Evolutionary conservation across 2,113 vertebrate genomes (phyloP).

Genomic region (Choloepus hoffmanni): DNA sequence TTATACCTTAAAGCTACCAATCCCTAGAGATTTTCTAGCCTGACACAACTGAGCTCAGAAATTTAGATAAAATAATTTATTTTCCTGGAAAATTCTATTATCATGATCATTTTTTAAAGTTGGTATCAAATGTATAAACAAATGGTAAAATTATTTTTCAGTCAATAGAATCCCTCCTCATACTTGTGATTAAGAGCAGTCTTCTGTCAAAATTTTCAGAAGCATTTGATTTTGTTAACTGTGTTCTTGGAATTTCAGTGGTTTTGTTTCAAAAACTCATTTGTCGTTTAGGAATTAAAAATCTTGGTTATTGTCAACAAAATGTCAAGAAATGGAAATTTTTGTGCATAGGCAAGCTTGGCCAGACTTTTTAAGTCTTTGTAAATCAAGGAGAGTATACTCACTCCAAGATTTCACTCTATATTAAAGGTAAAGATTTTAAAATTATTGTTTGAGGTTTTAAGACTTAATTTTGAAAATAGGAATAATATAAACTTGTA

Average conservation of each 20-base stretch:
- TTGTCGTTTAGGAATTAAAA: constrained; percentile 77
- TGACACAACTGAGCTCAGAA: neutral
- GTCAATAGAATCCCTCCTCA: neutral
- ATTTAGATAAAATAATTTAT: neutral
- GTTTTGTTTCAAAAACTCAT: constrained; percentile 72
- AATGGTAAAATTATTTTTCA: constrained; percentile 51
- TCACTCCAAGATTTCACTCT: neutral
- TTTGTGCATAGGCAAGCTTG: constrained; percentile 50
- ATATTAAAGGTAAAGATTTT: constrained; percentile 58
- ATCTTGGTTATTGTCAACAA: constrained; percentile 63
- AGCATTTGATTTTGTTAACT: constrained; percentile 64
- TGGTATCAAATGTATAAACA: neutral
- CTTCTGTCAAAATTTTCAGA: constrained; percentile 75
- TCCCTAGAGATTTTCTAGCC: neutral
- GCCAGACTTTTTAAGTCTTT: constrained; percentile 47
- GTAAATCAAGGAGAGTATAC: constrained; percentile 60
- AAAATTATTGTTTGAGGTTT: constrained; percentile 53
- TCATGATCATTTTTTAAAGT: neutral
- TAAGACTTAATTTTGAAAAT: constrained; percentile 58
- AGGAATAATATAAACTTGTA: constrained; percentile 32
- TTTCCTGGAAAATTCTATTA: neutral
- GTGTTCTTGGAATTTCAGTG: neutral
- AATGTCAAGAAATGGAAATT: constrained; percentile 73
- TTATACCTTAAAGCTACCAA: neutral
- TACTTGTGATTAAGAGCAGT: neutral